phyloP scores from a whole-genome alignment of 2,888 invertebrate species.

The Chironomus tentans region DNA sequence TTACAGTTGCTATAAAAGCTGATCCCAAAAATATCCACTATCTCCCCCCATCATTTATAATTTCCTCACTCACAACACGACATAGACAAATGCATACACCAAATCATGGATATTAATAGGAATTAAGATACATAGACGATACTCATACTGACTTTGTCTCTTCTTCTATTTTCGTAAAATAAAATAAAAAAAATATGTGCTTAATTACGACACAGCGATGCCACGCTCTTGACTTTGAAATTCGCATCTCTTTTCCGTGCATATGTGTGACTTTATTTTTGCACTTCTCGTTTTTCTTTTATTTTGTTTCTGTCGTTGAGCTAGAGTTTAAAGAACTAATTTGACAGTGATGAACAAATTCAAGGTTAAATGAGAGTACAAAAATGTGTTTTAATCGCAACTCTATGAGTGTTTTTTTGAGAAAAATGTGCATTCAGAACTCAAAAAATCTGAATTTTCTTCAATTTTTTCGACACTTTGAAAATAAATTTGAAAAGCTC shows the following conservation, averaged over 20 bases:
- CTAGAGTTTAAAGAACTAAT: constrained; percentile 12
- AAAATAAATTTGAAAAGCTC: too few relatives aligned
- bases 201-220: constrained; percentile 11
- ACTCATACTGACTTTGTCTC: too few relatives aligned
- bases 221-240: constrained; percentile 18
- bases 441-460: too few relatives aligned
- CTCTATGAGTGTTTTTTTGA: background rate
- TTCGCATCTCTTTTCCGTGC: background rate
- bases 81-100: background rate
- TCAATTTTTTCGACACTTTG: too few relatives aligned
- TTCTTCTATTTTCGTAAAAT: background rate
- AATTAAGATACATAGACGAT: too few relatives aligned
- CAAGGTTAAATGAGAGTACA: constrained; percentile 10
- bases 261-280: background rate
- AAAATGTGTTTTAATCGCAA: background rate
- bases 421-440: too few relatives aligned
- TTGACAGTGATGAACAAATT: background rate
- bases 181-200: background rate
- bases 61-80: background rate
- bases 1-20: too few relatives aligned
- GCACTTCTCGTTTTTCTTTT: constrained; percentile 6
- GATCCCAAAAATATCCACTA: too few relatives aligned
- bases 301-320: background rate
- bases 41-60: too few relatives aligned
- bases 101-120: background rate